Percentiles rank a stretch among this genome's conserved stretches.
phyloP scores from a whole-genome alignment of 2,113 vertebrate genomes.

The Pomatostomus ruficeps region DNA sequence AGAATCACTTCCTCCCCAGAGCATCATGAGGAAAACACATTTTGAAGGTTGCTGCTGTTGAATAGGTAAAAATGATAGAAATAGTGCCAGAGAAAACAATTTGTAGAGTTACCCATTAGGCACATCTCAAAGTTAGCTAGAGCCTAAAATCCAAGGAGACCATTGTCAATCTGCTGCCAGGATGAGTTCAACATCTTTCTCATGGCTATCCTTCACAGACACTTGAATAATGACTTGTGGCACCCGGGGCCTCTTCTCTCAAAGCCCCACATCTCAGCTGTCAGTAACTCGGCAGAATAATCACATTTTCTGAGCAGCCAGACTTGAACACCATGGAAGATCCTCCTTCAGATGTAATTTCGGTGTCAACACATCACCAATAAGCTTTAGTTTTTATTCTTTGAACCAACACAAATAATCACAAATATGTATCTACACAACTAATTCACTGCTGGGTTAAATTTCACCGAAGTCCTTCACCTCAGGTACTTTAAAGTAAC shows the following conservation, averaged over 20 bases:
- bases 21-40: background rate
- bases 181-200: background rate
- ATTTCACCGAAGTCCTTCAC: background rate
- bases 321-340: background rate
- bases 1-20: background rate
- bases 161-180: background rate
- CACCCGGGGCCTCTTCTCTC: background rate
- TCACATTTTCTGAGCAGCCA: background rate
- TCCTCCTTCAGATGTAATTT: background rate
- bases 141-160: background rate
- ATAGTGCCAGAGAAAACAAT: background rate
- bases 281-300: background rate
- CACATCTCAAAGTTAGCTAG: background rate
- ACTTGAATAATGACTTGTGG: background rate
- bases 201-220: background rate
- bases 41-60: background rate
- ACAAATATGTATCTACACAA: background rate
- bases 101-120: background rate
- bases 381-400: background rate
- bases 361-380: background rate
- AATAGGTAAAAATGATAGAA: background rate
- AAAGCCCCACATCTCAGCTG: background rate
- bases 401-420: background rate
- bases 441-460: background rate
- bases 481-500: background rate